A percentile compares a stretch with the other conserved stretches of the same genome.
These are phyloP conservation scores for Uria lomvia DNA, from an alignment of 2,113 vertebrate genomes.

Conservation along the genomic window DNA sequence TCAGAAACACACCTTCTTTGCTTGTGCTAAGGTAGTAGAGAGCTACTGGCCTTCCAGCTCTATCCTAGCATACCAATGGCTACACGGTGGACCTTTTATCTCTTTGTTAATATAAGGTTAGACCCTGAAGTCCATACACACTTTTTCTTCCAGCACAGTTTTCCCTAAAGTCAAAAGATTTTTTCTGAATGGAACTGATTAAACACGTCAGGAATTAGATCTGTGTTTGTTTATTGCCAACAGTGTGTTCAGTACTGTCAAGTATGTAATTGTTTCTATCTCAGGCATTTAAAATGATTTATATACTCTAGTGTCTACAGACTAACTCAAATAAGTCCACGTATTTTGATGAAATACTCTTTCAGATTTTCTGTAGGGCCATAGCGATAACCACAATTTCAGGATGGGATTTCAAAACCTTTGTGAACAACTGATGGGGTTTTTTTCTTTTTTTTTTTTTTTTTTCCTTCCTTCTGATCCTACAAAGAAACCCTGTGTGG, in stretches of 20 bases:
- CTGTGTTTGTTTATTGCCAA: not conserved
- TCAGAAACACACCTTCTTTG: not conserved
- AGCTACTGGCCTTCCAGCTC: not conserved
- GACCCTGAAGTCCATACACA: not conserved
- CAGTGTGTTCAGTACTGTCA: not conserved
- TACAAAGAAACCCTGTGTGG: not conserved
- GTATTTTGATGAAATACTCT: not conserved
- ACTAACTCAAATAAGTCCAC: not conserved
- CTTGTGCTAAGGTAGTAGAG: not conserved
- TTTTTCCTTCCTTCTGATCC: not conserved
- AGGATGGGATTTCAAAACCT: not conserved
- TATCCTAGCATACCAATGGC: not conserved
- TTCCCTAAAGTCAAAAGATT: not conserved
- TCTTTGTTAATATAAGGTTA: not conserved
- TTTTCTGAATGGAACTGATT: not conserved
- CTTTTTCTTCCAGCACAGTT: not conserved
- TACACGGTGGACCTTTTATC: not conserved
- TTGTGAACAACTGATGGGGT: not conserved
- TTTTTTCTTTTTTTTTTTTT: not conserved
- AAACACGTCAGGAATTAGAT: not conserved
- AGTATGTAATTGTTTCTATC: not conserved
- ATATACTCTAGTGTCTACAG: not conserved
- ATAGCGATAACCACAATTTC: not conserved
- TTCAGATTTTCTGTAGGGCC: not conserved
- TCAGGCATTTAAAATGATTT: not conserved